A percentile compares a stretch with the other conserved stretches of the same genome.
Conservation (phyloP, 2,888 invertebrate species). For the Scrobipalpa costella region DNA sequence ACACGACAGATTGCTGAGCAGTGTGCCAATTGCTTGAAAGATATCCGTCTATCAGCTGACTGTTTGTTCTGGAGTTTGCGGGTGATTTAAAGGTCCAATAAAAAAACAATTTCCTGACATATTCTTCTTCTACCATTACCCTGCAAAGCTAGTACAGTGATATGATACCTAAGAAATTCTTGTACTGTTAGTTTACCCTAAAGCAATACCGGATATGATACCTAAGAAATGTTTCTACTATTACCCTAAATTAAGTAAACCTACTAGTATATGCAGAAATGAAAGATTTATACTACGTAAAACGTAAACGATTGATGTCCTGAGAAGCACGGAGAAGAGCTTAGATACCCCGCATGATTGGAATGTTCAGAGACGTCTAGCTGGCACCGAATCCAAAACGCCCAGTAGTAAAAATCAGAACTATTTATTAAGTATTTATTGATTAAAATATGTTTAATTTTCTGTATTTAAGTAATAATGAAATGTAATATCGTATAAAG, state of each 20-base stretch:
- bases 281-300: slow-evolving; percentile 1
- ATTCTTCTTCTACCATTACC: too few species aligned
- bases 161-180: not conserved
- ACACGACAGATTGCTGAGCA: too few species aligned
- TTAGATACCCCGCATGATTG: not conserved
- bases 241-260: not conserved
- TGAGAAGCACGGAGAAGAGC: not conserved
- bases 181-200: not conserved
- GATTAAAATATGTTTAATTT: too few species aligned
- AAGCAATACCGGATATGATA: too few species aligned
- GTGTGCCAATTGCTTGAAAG: too few species aligned
- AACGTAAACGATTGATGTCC: not conserved
- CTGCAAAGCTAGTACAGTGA: not conserved
- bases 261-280: not conserved
- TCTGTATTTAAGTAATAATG: too few species aligned
- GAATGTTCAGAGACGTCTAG: not conserved
- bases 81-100: too few species aligned
- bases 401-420: not conserved
- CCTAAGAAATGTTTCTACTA: too few species aligned
- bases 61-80: not conserved
- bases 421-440: too few species aligned
- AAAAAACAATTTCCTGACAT: too few species aligned
- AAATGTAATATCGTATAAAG: too few species aligned
- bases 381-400: not conserved
- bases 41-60: too few species aligned